Conservation (phyloP, 2,888 invertebrate genomes). For the Xanthorhoe spadicearia region DNA sequence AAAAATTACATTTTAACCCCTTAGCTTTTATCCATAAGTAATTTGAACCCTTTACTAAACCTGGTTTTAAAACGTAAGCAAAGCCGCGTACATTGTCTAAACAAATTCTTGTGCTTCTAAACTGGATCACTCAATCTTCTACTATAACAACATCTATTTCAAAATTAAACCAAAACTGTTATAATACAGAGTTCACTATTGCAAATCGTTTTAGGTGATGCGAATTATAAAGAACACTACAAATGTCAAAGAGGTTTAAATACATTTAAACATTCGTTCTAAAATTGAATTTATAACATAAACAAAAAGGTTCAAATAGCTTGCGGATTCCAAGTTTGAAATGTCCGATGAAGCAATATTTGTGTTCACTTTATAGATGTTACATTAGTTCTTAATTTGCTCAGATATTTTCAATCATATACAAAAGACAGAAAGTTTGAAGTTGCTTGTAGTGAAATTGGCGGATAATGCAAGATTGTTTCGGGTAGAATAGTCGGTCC, state of each 20-base stretch:
- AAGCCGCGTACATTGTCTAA: conserved; percentile 79
- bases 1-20: conserved; percentile 76
- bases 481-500: conserved; percentile 75
- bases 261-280: conserved; percentile 27
- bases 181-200: conserved; percentile 27
- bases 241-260: conserved; percentile 61
- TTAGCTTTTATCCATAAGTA: conserved; percentile 74
- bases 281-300: conserved; percentile 51
- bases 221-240: conserved; percentile 59
- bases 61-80: conserved; percentile 79
- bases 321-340: conserved; percentile 58
- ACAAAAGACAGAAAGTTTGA: conserved; percentile 30
- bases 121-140: conserved; percentile 61
- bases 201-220: conserved; percentile 45
- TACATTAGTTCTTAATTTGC: conserved; percentile 34
- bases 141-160: conserved; percentile 47
- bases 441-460: conserved; percentile 34
- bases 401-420: conserved; percentile 44
- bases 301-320: conserved; percentile 51
- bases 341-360: conserved; percentile 69
- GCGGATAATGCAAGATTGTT: conserved; percentile 49
- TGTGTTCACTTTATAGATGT: conserved; percentile 47
- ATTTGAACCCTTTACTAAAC: conserved; percentile 80
- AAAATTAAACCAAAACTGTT: conserved; percentile 34
- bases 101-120: conserved; percentile 63